Conservation (phyloP, 2,888 invertebrate species). For the Acanthopleura granulata region DNA sequence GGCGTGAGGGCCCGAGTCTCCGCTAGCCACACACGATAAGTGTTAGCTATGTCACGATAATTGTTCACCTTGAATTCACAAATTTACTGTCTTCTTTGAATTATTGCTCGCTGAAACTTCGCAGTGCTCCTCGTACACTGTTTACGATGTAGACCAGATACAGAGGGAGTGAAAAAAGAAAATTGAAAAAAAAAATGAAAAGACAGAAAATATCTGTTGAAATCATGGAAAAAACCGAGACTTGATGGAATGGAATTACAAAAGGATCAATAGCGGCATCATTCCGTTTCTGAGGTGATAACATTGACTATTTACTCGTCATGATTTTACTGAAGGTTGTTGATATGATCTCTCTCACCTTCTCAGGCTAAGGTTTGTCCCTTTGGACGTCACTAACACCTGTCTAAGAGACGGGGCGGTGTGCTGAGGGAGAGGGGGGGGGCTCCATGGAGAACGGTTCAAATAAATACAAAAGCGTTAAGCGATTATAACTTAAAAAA, state of each 20-base stretch:
- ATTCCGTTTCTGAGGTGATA: neutral
- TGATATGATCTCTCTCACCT: neutral
- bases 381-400: too few relatives aligned
- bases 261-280: neutral
- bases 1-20: neutral
- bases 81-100: conserved; percentile 10
- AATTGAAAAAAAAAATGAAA: neutral
- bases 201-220: neutral
- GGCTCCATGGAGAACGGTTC: too few relatives aligned
- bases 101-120: neutral
- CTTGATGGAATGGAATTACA: neutral
- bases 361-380: too few relatives aligned
- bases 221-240: neutral
- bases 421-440: too few relatives aligned
- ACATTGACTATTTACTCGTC: neutral
- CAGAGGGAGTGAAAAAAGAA: too few relatives aligned
- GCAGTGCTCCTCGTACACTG: neutral
- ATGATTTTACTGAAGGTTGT: neutral
- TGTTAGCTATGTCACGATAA: neutral
- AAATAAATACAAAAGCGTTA: too few relatives aligned
- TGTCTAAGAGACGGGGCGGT: too few relatives aligned
- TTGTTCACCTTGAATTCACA: conserved; percentile 8
- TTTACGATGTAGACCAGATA: too few relatives aligned
- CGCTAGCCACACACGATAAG: neutral
- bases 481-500: too few relatives aligned